These are phyloP conservation scores for Thamnophis sirtalis DNA, from an alignment of 2,113 vertebrate genomes.

Conservation along the genomic window DNA sequence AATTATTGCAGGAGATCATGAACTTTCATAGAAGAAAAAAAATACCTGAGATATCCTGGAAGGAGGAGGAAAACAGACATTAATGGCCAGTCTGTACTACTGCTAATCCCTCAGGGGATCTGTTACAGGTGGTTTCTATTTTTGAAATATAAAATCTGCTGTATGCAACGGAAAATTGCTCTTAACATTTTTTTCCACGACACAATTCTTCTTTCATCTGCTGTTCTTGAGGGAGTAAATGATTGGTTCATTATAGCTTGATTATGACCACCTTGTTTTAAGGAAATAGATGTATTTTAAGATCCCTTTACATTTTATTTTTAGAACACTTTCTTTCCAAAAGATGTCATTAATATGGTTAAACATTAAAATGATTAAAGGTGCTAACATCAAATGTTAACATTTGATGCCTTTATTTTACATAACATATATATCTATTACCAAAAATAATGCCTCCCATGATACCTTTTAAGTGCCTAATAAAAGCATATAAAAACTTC, in stretches of 20 bases:
- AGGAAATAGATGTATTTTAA: slow-evolving; percentile 18
- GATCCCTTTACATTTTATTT: background rate
- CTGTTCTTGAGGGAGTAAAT: slow-evolving; percentile 22
- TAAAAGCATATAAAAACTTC: background rate
- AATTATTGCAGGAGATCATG: slow-evolving; percentile 73
- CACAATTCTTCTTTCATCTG: slow-evolving; percentile 29
- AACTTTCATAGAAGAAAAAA: slow-evolving; percentile 57
- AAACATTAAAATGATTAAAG: background rate
- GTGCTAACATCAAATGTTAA: background rate
- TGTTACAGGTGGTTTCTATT: slow-evolving; percentile 77
- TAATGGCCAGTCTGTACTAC: slow-evolving; percentile 63
- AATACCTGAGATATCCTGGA: slow-evolving; percentile 38
- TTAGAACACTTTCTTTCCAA: background rate
- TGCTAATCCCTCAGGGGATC: slow-evolving; percentile 63
- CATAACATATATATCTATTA: background rate
- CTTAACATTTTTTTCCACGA: slow-evolving; percentile 66
- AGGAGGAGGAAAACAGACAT: slow-evolving; percentile 60
- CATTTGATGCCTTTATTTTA: background rate
- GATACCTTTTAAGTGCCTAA: background rate
- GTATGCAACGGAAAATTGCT: slow-evolving; percentile 73
- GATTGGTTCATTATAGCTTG: slow-evolving; percentile 40
- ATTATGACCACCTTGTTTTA: background rate
- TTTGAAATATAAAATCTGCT: slow-evolving; percentile 64
- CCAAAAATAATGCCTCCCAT: background rate
- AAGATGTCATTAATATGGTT: background rate